Evolutionary conservation across 1,140 invertebrate genomes (phyloP).

Genomic region (Drosophila repleta): DNA sequence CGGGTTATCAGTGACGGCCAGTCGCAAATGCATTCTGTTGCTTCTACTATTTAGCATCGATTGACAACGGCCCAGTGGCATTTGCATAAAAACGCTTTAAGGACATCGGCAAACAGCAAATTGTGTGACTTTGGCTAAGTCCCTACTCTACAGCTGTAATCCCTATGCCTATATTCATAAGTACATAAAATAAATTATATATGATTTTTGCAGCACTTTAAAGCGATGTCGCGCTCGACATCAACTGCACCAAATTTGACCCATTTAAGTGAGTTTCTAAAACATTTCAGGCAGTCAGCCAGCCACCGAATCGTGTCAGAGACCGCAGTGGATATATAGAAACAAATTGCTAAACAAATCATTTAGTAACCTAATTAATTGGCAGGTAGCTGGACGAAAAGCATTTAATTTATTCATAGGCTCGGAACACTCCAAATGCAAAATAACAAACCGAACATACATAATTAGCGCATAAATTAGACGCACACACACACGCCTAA

Average conservation of each 20-base stretch:
- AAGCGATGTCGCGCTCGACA: neutral
- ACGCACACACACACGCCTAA: neutral
- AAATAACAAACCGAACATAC: slow-evolving; percentile 44
- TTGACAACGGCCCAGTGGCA: slow-evolving; percentile 5
- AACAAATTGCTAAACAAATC: slow-evolving; percentile 63
- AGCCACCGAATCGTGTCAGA: neutral
- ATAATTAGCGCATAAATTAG: slow-evolving; percentile 72
- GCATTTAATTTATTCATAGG: slow-evolving; percentile 64
- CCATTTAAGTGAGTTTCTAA: neutral
- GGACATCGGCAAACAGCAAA: neutral
- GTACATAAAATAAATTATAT: neutral
- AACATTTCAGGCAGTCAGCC: neutral
- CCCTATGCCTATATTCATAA: neutral
- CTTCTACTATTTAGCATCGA: neutral
- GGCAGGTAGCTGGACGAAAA: slow-evolving; percentile 41
- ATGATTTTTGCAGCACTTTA: neutral
- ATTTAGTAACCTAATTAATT: slow-evolving; percentile 63
- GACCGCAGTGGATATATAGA: slow-evolving; percentile 17
- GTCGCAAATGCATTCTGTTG: neutral
- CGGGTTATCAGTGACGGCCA: slow-evolving; percentile 35
- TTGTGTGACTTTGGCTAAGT: neutral
- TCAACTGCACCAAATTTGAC: neutral
- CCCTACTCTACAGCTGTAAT: neutral
- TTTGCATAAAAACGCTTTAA: slow-evolving; percentile 5
- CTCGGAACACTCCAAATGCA: slow-evolving; percentile 38